These are phyloP conservation scores for Pseudorasbora parva DNA, from an alignment of 2,113 vertebrate species.

Conservation along the genomic window DNA sequence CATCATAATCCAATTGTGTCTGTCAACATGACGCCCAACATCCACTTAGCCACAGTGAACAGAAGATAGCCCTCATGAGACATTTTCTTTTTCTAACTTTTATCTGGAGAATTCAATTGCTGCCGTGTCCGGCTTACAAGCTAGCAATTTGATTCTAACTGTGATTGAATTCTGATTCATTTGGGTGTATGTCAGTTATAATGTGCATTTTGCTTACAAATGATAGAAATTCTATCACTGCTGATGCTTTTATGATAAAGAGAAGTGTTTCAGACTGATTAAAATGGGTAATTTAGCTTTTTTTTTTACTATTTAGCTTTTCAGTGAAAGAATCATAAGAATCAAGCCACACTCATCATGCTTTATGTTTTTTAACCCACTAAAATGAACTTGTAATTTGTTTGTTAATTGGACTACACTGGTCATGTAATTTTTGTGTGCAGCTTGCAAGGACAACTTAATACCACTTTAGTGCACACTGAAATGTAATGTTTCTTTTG, in stretches of 20 bases:
- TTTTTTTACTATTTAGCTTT: background rate
- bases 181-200: background rate
- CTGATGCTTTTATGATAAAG: background rate
- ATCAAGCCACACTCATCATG: background rate
- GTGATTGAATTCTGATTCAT: background rate
- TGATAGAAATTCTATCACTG: background rate
- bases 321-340: background rate
- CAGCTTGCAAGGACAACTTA: background rate
- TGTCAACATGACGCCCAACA: conserved; percentile 51
- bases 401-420: conserved; percentile 1
- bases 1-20: conserved; percentile 25
- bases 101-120: background rate
- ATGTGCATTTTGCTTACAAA: background rate
- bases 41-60: conserved; percentile 30
- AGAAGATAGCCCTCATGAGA: background rate
- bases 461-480: background rate
- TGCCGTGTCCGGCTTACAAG: background rate
- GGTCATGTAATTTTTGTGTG: background rate
- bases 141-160: background rate
- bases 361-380: background rate
- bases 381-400: background rate
- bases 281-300: background rate
- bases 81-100: background rate
- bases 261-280: background rate
- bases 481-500: background rate